Percentiles rank a stretch among this genome's conserved stretches.
These are phyloP conservation scores for Slavum lentiscoides DNA, from an alignment of 2,888 invertebrate genomes.

Conservation along the genomic window DNA sequence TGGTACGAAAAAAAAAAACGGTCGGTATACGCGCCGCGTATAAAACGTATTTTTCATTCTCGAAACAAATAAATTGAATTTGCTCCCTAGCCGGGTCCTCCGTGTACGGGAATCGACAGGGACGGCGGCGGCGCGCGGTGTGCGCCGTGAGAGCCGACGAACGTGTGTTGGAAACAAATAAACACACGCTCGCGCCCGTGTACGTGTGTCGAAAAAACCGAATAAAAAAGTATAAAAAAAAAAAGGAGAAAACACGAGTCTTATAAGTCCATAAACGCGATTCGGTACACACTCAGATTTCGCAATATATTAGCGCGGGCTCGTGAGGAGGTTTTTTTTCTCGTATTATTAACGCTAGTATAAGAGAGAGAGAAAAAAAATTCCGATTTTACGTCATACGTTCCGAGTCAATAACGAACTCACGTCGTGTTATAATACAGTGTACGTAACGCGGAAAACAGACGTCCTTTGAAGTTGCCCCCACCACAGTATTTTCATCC, in stretches of 20 bases:
- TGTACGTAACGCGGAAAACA: too few species aligned
- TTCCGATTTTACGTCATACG: too few species aligned
- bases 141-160: slow-evolving; percentile 12
- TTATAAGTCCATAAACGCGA: neutral
- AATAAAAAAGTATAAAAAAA: slow-evolving; percentile 1
- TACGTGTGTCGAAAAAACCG: slow-evolving; percentile 14
- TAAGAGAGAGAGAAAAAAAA: too few species aligned
- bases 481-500: too few species aligned
- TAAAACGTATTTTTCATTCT: slow-evolving; percentile 25
- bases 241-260: neutral
- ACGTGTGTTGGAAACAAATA: slow-evolving; percentile 51
- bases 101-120: slow-evolving; percentile 5
- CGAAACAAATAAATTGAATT: slow-evolving; percentile 52
- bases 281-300: too few species aligned
- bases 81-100: slow-evolving; percentile 17
- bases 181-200: neutral
- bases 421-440: too few species aligned
- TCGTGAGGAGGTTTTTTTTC: too few species aligned
- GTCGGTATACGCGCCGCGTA: neutral
- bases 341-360: too few species aligned
- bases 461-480: too few species aligned
- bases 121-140: neutral
- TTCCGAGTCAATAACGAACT: too few species aligned
- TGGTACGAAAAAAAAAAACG: neutral
- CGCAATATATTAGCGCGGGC: too few species aligned